Evolutionary conservation across 2,797 vertebrate genomes (phyloP).

Genomic region (Molossus alvarezi): DNA sequence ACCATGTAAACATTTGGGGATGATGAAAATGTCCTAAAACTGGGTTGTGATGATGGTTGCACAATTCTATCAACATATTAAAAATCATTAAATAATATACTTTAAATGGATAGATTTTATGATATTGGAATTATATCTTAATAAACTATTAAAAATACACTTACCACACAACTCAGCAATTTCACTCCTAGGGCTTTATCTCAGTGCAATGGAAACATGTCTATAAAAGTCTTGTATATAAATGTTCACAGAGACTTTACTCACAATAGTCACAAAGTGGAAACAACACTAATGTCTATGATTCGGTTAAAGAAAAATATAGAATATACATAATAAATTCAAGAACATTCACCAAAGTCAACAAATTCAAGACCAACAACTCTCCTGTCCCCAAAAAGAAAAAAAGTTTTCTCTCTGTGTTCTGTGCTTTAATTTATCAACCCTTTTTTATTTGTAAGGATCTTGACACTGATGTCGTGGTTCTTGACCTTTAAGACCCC

Average conservation of each 20-base stretch:
- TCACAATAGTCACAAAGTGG: too few species aligned
- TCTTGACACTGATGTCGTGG: not conserved
- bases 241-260: too few species aligned
- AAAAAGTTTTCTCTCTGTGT: not conserved
- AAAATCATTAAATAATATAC: not conserved
- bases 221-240: too few species aligned
- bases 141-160: not conserved
- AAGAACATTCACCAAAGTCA: not conserved
- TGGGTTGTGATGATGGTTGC: not conserved
- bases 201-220: too few species aligned
- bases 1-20: not conserved
- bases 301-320: not conserved
- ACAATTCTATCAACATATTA: not conserved
- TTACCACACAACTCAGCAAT: not conserved
- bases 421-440: not conserved
- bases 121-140: not conserved
- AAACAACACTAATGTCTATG: too few species aligned
- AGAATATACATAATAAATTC: not conserved
- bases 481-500: not conserved
- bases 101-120: not conserved
- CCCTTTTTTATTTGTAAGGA: not conserved
- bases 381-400: not conserved
- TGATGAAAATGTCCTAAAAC: not conserved
- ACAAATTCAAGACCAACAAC: not conserved
- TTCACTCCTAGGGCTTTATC: too few species aligned